Evolutionary conservation across 1,140 invertebrate genomes (phyloP), one percentile per base, ranked within the genome.

Genomic region (Hetaerina americana): DNA sequence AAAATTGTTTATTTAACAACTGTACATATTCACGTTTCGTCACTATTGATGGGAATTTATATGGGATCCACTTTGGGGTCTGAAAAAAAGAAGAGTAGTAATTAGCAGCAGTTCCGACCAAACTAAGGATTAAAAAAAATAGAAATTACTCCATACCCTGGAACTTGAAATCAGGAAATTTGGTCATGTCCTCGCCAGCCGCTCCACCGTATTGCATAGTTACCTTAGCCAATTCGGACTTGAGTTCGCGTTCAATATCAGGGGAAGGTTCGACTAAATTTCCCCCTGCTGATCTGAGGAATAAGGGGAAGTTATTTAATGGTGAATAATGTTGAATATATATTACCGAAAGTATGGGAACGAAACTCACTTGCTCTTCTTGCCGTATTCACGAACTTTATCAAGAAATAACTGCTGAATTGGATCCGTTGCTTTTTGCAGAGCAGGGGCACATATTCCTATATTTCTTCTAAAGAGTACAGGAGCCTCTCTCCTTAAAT

Each of bases 391-490:
- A 69, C 87, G 87, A 74, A 97, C 87, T 88, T 97, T 97, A 70
- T 97, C 92, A 57, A 97, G 76, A 80, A 98, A 98, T 26, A 97
- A 80, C 81, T 97, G 90, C 79, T 97, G 95, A 78, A 98, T 95
- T 5, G 95, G 94, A 81, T 97, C 95, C 5, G 84, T 83, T 5
- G 87, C 89, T 78, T 91, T 90, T 77, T 90, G 87, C 70, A 92
- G 79, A 27, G 81, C 86, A 25, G 90, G 89, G 2, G 40, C 40
- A 57, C 40, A 57, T 57, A 57, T n/a, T 57, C 40, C 40, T 18
- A 57, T 57, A 57, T 57, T 57, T n/a, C 40, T 57, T n/a, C 40
- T 57, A 3, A 57, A 5, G 22, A 57, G 15, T 57, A 57, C 40
- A 18, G 40, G 40, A 57, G 40, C 40, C 10, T 57, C 22, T 12